Conservation (phyloP, 2,888 invertebrate genomes). For the Ophraella communa region DNA sequence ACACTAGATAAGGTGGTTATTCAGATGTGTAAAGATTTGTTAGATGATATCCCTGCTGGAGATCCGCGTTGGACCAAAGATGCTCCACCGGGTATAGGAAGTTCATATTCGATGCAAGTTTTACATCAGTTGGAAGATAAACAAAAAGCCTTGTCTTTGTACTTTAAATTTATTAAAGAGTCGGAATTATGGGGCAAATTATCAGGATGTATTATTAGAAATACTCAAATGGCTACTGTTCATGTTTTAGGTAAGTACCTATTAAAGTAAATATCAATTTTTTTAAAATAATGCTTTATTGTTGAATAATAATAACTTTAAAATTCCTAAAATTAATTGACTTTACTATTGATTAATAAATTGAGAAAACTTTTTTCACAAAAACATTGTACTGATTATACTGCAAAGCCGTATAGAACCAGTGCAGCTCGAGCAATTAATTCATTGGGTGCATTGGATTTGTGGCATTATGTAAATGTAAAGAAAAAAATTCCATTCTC, state of each 20-base stretch:
- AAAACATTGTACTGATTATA: no score
- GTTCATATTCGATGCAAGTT: slow-evolving; percentile 83
- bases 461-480: no score
- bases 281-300: no score
- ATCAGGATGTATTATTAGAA: slow-evolving; percentile 52
- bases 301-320: no score
- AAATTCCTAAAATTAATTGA: no score
- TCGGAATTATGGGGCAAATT: slow-evolving; percentile 72
- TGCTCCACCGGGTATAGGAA: slow-evolving; percentile 65
- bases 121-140: slow-evolving; percentile 88
- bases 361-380: no score
- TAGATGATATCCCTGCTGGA: slow-evolving; percentile 87
- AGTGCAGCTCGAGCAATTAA: no score
- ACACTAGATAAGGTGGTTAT: slow-evolving; percentile 67
- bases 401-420: no score
- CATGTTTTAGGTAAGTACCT: slow-evolving; percentile 54
- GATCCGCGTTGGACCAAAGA: slow-evolving; percentile 77
- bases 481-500: no score
- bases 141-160: slow-evolving; percentile 76
- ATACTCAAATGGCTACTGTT: slow-evolving; percentile 64
- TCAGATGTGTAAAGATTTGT: slow-evolving; percentile 75
- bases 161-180: slow-evolving; percentile 77
- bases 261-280: no score
- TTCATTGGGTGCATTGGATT: no score
- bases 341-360: no score